Percentiles rank a stretch among this genome's conserved stretches.
These are phyloP conservation scores for Pampus argenteus DNA, from an alignment of 2,797 vertebrate species.

Conservation along the genomic window DNA sequence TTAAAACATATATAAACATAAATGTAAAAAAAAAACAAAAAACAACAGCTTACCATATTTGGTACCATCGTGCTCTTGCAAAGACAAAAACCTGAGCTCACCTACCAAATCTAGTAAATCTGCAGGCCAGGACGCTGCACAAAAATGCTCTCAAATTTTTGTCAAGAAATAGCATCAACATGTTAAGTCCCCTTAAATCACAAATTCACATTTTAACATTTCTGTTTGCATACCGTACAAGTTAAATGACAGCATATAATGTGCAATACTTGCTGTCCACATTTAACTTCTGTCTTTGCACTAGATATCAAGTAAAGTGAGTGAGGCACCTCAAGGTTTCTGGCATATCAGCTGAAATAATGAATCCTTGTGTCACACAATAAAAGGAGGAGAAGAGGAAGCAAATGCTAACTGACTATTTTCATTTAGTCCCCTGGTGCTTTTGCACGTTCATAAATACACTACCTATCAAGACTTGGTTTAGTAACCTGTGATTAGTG, in stretches of 20 bases:
- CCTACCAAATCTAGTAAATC: background rate
- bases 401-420: slow-evolving; percentile 33
- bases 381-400: slow-evolving; percentile 13
- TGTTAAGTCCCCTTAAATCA: background rate
- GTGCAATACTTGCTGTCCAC: background rate
- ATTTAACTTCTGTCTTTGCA: background rate
- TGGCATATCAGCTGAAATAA: slow-evolving; percentile 15
- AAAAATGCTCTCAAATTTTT: background rate
- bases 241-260: background rate
- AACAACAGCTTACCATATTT: background rate
- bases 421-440: slow-evolving; percentile 40
- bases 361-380: slow-evolving; percentile 18
- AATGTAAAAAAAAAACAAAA: slow-evolving; percentile 1
- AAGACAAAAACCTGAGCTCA: background rate
- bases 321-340: background rate
- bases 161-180: background rate
- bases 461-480: slow-evolving; percentile 56
- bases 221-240: background rate
- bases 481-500: slow-evolving; percentile 64
- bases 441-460: slow-evolving; percentile 64
- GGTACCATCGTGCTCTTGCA: background rate
- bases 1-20: slow-evolving; percentile 23
- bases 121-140: background rate
- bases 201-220: slow-evolving; percentile 7
- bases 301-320: background rate